Conservation (phyloP, 1,140 invertebrate species). For the Scaptomyza montana region DNA sequence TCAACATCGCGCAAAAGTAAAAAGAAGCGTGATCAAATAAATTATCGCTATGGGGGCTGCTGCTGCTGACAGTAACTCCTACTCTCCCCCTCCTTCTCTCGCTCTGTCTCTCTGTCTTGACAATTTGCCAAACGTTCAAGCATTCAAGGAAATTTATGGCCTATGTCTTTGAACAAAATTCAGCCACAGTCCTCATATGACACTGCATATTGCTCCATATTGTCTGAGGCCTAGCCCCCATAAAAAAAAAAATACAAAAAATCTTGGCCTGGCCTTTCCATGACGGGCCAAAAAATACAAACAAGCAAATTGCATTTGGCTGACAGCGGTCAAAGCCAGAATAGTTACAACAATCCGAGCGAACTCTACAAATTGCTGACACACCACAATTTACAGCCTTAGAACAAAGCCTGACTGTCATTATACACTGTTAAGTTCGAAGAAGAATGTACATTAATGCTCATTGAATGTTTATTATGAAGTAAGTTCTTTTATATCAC, state of each 20-base stretch:
- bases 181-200: constrained; percentile 35
- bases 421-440: neutral
- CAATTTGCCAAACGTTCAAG: constrained; percentile 59
- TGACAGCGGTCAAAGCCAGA: constrained; percentile 11
- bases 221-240: constrained; percentile 49
- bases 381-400: constrained; percentile 3
- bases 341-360: constrained; percentile 2
- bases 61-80: constrained; percentile 33
- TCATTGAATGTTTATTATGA: too few relatives aligned
- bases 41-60: constrained; percentile 23
- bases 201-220: constrained; percentile 76
- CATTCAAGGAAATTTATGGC: constrained; percentile 52
- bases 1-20: constrained; percentile 44
- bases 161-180: constrained; percentile 25
- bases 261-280: neutral
- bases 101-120: constrained; percentile 33
- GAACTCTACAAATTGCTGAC: constrained; percentile 31
- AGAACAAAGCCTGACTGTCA: constrained; percentile 6
- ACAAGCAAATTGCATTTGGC: constrained; percentile 19
- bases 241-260: too few relatives aligned
- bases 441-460: too few relatives aligned
- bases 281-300: constrained; percentile 6
- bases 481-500: too few relatives aligned
- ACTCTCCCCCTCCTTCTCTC: constrained; percentile 46
- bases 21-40: constrained; percentile 46